Conservation (phyloP, 2,797 vertebrate species). For the Syndactyla subalaris region DNA sequence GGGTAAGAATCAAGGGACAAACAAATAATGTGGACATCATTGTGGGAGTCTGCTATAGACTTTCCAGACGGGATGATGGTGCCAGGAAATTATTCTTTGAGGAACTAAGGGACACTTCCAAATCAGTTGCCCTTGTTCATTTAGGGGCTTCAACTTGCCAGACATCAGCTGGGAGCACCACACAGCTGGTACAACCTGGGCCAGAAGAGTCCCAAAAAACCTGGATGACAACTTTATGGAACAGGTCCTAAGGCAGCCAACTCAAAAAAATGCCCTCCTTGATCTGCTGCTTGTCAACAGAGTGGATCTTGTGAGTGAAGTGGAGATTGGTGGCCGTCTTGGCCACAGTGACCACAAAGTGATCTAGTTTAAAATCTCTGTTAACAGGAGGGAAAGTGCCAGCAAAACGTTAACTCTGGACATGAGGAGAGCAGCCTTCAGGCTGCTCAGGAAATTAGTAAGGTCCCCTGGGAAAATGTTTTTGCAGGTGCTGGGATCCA, state of each 20-base stretch:
- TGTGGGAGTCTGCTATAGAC: background rate
- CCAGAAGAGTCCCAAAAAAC: background rate
- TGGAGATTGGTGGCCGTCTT: background rate
- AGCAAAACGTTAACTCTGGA: background rate
- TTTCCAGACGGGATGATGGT: background rate
- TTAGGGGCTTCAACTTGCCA: background rate
- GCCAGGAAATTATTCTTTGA: background rate
- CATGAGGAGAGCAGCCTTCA: background rate
- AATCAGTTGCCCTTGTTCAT: background rate
- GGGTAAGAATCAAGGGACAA: background rate
- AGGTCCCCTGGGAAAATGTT: background rate
- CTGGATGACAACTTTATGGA: background rate
- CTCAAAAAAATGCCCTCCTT: too few relatives aligned
- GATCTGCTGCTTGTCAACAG: too few relatives aligned
- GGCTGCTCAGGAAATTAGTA: background rate
- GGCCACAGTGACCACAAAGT: background rate
- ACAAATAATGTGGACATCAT: background rate
- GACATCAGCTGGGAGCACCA: background rate
- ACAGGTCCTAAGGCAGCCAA: too few relatives aligned
- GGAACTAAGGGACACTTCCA: background rate
- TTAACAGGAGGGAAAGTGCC: background rate
- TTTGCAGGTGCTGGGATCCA: background rate
- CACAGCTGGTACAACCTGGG: background rate
- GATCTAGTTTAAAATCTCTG: background rate
- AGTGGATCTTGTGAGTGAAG: background rate